Evolutionary conservation across 2,113 vertebrate genomes (phyloP).

Genomic region (Gulo gulo): DNA sequence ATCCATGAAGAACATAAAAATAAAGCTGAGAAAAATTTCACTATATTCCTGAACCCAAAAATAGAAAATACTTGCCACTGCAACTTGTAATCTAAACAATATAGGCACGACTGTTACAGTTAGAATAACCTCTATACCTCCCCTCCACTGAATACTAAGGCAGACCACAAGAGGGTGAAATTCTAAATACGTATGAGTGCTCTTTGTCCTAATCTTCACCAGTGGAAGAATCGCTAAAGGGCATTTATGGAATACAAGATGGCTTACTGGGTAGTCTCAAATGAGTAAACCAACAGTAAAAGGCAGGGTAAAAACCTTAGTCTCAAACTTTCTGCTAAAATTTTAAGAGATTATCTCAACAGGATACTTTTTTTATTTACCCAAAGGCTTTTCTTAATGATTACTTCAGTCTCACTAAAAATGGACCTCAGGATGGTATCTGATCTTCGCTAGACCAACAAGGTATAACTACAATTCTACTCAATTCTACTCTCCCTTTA

Average conservation of each 20-base stretch:
- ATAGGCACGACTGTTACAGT: not conserved
- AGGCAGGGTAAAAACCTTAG: not conserved
- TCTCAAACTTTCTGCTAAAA: conserved; percentile 30
- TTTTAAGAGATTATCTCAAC: not conserved
- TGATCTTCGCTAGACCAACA: not conserved
- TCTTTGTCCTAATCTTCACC: not conserved
- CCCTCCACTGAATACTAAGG: not conserved
- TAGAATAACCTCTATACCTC: not conserved
- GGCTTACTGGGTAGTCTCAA: not conserved
- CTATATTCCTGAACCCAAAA: conserved; percentile 37
- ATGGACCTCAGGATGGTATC: not conserved
- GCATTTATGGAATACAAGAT: too few relatives aligned
- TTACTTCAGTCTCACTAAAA: conserved; percentile 32
- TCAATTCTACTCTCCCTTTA: not conserved
- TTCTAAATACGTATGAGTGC: not conserved
- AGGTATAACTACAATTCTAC: not conserved
- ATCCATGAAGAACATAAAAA: not conserved
- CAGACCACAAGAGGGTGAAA: not conserved
- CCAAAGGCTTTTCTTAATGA: conserved; percentile 16
- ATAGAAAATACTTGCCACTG: conserved; percentile 1
- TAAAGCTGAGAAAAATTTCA: conserved; percentile 28
- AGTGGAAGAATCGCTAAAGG: not conserved
- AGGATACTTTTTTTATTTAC: not conserved
- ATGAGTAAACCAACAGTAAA: not conserved
- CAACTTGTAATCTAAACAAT: not conserved